phyloP scores from a whole-genome alignment of 1,140 invertebrate genomes.

The Hycleus cichorii region DNA sequence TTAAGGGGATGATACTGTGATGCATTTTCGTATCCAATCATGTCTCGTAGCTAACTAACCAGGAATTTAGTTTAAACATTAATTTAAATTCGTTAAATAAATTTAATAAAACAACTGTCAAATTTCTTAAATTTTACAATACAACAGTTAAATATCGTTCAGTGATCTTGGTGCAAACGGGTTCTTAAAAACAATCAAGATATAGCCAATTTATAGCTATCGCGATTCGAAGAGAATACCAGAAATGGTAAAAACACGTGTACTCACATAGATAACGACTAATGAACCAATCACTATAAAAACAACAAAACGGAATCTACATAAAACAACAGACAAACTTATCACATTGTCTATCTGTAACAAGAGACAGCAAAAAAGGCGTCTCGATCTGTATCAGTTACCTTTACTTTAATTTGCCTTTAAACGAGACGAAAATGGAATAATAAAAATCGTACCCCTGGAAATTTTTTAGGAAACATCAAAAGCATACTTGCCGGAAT shows the following conservation, averaged over 20 bases:
- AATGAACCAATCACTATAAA: constrained; percentile 23
- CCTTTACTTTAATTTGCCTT: constrained; percentile 4
- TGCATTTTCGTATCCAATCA: constrained; percentile 22
- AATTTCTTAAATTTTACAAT: background rate
- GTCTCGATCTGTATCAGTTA: constrained; percentile 11
- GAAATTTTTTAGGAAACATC: constrained; percentile 6
- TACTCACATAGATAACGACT: constrained; percentile 27
- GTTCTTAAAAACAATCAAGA: constrained; percentile 25
- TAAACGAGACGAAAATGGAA: constrained; percentile 12
- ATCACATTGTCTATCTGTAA: constrained; percentile 1
- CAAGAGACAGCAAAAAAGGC: constrained; percentile 8
- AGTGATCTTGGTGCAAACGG: constrained; percentile 15
- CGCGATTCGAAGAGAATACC: constrained; percentile 14
- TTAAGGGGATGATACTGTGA: constrained; percentile 15
- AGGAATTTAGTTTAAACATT: too few species aligned
- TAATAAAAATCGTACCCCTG: constrained; percentile 11
- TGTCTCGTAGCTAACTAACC: constrained; percentile 18
- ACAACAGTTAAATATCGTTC: constrained; percentile 1
- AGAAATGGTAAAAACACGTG: constrained; percentile 29
- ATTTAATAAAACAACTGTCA: too few species aligned
- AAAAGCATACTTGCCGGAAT: too few species aligned
- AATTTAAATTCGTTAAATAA: too few species aligned
- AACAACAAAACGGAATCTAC: constrained; percentile 2
- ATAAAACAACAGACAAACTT: constrained; percentile 6
- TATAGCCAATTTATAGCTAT: constrained; percentile 20